Evolutionary conservation across 2,888 invertebrate species (phyloP).

Genomic region (Cantharis flavilabris): DNA sequence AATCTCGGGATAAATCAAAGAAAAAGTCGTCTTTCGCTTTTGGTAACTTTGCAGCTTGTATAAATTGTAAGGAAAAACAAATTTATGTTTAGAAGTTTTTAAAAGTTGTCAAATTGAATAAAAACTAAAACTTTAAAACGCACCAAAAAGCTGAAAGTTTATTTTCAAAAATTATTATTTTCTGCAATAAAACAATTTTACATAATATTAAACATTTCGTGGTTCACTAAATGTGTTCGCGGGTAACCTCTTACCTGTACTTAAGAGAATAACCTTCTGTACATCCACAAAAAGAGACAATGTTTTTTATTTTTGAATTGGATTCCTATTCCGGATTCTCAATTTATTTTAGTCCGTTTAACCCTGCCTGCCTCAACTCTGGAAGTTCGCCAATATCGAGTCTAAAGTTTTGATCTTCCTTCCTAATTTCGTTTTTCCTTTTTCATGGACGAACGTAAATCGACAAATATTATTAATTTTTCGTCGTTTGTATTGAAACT

Average conservation of each 20-base stretch:
- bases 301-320: slow-evolving; percentile 11
- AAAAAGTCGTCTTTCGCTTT: neutral
- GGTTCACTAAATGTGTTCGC: neutral
- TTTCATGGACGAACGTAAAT: neutral
- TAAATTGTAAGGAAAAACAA: slow-evolving; percentile 2
- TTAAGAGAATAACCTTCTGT: neutral
- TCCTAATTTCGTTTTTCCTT: slow-evolving; percentile 3
- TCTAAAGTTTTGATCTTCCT: slow-evolving; percentile 7
- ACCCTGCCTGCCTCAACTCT: slow-evolving; percentile 13
- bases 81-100: slow-evolving; percentile 1
- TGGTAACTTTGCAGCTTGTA: neutral
- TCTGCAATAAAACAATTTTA: neutral
- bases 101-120: slow-evolving; percentile 3
- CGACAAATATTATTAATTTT: neutral
- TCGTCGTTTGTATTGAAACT: neutral
- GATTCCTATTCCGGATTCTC: slow-evolving; percentile 10
- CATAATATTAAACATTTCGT: neutral
- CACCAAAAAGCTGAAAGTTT: neutral
- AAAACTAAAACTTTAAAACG: neutral
- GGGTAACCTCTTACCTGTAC: neutral
- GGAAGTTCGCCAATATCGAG: slow-evolving; percentile 12
- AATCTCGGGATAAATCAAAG: neutral
- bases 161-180: neutral
- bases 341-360: slow-evolving; percentile 13
- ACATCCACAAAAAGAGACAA: neutral